Base-by-base conservation (phyloP, 2,888 invertebrate genomes). In the Oscheius sp. region DNA sequence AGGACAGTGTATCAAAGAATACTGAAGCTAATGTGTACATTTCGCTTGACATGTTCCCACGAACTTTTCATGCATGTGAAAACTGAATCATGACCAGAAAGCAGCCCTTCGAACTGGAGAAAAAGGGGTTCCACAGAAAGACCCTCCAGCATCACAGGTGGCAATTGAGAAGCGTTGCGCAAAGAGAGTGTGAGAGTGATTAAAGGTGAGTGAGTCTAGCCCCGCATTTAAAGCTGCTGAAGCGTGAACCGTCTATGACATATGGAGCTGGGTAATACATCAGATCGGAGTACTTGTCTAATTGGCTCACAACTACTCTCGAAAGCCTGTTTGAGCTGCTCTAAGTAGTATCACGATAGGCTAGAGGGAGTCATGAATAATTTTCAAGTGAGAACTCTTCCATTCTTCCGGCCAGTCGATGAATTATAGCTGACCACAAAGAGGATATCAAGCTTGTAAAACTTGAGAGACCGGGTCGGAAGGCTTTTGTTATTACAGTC, bases 211-310 rank as follows among this genome's bases (percentile, higher is more conserved):
- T 63, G 68, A 68, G 68, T 47, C 47, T 48, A 55, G 53, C 55
- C 42, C 68, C 68, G 68, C 55, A 68, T 68, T 68, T 33, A 35
- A 55, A 55, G 55, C 55, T 55, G 68, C 55, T 68, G 68, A 68
- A 68, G 68, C 68, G 68, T 68, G 68, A 68, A 68, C 53, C 68
- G 68, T 9, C 42, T 21, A 42, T 68, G 68, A 68, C 68, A 68
- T 68, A 68, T 68, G 55, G 68, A 68, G 53, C 68, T 55, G 68
- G 55, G 68, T 55, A 68, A 68, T 68, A 68, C 68, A 68, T 68
- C 68, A 68, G 33, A 33, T 13, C 35, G 53, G 42, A 55, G 53
- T n/a, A 68, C 5, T 55, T 37, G 55, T 68, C 68, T 68, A 68
- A 68, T 68, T 68, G 55, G 37, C 9, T 37, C 68, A 68, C 42